Evolutionary conservation across 2,113 vertebrate species (phyloP).

Genomic region (Mastomys natalensis): DNA sequence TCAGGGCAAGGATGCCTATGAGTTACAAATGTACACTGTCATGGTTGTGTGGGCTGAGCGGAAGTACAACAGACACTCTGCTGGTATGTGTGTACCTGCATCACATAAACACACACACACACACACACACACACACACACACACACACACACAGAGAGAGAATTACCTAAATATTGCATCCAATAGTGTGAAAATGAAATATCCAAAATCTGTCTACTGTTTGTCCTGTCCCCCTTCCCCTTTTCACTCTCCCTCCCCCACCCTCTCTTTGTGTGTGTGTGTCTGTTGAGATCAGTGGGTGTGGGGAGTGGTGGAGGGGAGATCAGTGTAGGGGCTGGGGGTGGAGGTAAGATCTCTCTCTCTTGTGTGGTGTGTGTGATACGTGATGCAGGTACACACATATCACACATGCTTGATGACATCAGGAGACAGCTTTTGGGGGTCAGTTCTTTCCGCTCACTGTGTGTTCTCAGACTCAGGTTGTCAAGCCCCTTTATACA

Average conservation of each 20-base stretch:
- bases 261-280: fast-evolving
- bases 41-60: background rate
- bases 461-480: background rate
- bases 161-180: too few species aligned
- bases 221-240: too few species aligned
- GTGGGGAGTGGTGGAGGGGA: too few species aligned
- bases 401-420: background rate
- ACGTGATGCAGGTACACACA: background rate
- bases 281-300: too few species aligned
- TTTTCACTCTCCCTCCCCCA: too few species aligned
- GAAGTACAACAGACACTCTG: background rate
- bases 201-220: too few species aligned
- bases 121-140: background rate
- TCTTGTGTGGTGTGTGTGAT: background rate
- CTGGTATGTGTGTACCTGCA: background rate
- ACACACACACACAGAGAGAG: background rate
- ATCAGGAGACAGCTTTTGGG: background rate
- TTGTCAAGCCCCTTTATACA: background rate
- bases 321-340: too few species aligned
- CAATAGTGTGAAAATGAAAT: too few species aligned
- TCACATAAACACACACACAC: too few species aligned
- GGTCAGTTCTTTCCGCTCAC: background rate
- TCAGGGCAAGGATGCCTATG: too few species aligned
- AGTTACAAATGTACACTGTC: too few species aligned
- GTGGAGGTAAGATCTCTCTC: too few species aligned